Evolutionary conservation across 2,113 vertebrate genomes (phyloP).

Genomic region (Ictidomys tridecemlineatus): DNA sequence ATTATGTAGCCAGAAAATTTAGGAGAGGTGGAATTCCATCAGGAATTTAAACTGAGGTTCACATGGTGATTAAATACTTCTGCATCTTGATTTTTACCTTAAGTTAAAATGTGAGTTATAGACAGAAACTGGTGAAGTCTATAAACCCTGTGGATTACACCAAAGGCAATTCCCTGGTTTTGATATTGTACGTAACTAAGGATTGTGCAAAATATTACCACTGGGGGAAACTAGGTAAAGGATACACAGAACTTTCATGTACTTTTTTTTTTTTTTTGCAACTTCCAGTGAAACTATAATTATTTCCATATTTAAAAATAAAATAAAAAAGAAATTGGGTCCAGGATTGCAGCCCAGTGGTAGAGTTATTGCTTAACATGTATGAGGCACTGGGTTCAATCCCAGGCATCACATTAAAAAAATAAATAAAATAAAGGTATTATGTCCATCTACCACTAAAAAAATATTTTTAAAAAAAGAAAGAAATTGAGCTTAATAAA

Average conservation of each 20-base stretch:
- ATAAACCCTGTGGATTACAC: background rate
- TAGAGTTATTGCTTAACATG: too few species aligned
- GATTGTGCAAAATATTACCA: background rate
- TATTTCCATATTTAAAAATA: conserved; percentile 49
- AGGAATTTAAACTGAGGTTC: conserved; percentile 37
- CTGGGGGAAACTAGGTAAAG: background rate
- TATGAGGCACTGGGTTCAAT: too few species aligned
- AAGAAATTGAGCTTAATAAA: background rate
- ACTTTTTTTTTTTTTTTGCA: background rate
- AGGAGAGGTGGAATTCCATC: background rate
- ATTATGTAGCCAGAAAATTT: background rate
- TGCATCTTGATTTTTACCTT: background rate
- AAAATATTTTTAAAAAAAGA: background rate
- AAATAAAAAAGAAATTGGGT: background rate
- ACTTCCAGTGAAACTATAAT: conserved; percentile 28
- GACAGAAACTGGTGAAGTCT: background rate
- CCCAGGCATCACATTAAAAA: too few species aligned
- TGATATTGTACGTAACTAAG: background rate
- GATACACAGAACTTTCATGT: background rate
- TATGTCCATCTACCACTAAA: too few species aligned
- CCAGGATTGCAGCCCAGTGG: too few species aligned
- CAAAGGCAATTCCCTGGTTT: background rate
- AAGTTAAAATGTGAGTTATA: background rate
- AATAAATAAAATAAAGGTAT: too few species aligned
- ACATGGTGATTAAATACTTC: background rate